These are phyloP conservation scores for Phyllotis vaccarum DNA, from an alignment of 2,797 vertebrate genomes.

Conservation along the genomic window DNA sequence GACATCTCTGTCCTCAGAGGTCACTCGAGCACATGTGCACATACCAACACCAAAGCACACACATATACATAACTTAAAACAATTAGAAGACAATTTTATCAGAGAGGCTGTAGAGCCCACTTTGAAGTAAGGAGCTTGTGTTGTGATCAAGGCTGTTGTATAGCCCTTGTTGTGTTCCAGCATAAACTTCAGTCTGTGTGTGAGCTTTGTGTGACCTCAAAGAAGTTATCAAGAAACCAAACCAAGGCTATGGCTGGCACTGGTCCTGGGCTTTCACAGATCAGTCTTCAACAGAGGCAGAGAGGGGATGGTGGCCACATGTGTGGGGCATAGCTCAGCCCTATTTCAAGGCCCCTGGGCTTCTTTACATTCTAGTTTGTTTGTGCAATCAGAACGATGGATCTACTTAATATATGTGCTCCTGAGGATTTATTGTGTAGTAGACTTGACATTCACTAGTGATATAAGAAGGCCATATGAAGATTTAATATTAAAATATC, in stretches of 20 bases:
- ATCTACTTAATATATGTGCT: not conserved
- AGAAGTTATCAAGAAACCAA: conserved; percentile 15
- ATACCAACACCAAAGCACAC: not conserved
- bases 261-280: not conserved
- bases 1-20: not conserved
- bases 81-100: not conserved
- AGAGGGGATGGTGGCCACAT: not conserved
- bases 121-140: not conserved
- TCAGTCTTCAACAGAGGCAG: not conserved
- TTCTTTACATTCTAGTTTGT: not conserved
- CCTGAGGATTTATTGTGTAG: not conserved
- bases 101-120: not conserved
- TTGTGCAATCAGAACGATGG: not conserved
- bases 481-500: not conserved
- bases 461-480: not conserved
- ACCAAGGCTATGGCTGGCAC: not conserved
- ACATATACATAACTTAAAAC: not conserved
- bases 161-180: not conserved
- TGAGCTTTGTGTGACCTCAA: not conserved
- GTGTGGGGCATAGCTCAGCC: not conserved
- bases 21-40: not conserved
- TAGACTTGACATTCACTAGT: not conserved
- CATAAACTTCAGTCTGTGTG: not conserved
- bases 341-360: not conserved
- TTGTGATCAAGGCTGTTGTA: not conserved